Base-by-base conservation (phyloP, 1,140 invertebrate species). In the Hylaeus volcanicus region DNA sequence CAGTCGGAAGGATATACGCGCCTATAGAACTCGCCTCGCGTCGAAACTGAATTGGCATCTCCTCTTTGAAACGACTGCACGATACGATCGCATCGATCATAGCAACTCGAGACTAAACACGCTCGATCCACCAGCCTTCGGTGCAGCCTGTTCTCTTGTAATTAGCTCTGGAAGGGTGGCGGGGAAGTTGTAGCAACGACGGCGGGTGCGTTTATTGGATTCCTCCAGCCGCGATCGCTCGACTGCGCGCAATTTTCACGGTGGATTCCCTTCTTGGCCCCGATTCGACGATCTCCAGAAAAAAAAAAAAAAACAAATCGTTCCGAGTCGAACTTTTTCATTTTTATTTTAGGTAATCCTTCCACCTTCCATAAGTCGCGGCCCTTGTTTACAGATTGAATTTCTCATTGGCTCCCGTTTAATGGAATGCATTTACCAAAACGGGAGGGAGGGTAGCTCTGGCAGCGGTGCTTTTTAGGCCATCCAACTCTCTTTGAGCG, bases 191-290 rank as follows among this genome's bases (percentile, higher is more conserved):
- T 12, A n/a, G 60, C 73, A 37, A 48, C 11, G 3, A 8, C n/a
- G 12, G 37, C 26, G 26, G n/a, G 37, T 45, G 79, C 65, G 56
- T 81, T 81, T 81, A 81, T 76, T 63, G 79, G 65, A 76, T 81
- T 81, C 73, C 65, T 61, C 37, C 45, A 26, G 5, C 48, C 3
- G 56, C 15, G 15, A 81, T 63, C 53, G 5, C 43, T 2, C 2
- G 26, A 15, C 41, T 0, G 1, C 3, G 12, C 9, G 12, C n/a
- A 43, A 48, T 69, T 76, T 60, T 48, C 65, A 39, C 51, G 55
- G 4, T 53, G 41, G 11, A 61, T 26, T 60, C 45, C 3, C 2
- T 48, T 41, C 66, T 71, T 41, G 41, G 43, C 6, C 15, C 43
- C 11, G 53, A 1, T 48, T 64, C 26, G 48, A 63, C 39, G 73